Conservation (phyloP, 2,113 vertebrate species). For the Aix galericulata region DNA sequence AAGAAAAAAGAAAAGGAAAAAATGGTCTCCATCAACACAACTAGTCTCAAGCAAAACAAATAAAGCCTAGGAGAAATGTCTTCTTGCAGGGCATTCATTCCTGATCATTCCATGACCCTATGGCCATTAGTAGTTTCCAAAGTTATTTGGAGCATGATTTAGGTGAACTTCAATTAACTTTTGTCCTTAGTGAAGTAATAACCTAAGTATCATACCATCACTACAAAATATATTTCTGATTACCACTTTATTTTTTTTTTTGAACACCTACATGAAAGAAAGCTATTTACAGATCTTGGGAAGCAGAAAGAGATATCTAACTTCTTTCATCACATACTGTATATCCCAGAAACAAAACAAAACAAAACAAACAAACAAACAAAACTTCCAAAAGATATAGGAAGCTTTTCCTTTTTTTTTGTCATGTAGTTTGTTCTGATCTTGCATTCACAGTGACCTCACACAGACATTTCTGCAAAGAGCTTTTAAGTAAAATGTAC, state of each 20-base stretch:
- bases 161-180: conserved; percentile 16
- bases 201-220: neutral
- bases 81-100: conserved; percentile 30
- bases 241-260: neutral
- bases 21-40: neutral
- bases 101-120: neutral
- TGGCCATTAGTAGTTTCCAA: conserved; percentile 20
- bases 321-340: neutral
- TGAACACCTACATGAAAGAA: neutral
- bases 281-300: neutral
- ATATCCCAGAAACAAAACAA: neutral
- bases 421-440: neutral
- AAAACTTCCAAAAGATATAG: neutral
- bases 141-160: neutral
- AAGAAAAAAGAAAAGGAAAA: neutral
- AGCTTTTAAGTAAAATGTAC: neutral
- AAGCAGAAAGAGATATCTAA: neutral
- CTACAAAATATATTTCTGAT: neutral
- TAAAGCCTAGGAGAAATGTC: neutral
- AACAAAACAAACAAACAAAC: neutral
- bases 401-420: neutral
- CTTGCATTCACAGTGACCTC: neutral
- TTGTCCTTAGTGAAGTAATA: neutral
- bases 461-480: neutral
- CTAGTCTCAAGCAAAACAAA: neutral